phyloP scores from a whole-genome alignment of 2,888 invertebrate species.

The Hydroisotoma schaefferi region DNA sequence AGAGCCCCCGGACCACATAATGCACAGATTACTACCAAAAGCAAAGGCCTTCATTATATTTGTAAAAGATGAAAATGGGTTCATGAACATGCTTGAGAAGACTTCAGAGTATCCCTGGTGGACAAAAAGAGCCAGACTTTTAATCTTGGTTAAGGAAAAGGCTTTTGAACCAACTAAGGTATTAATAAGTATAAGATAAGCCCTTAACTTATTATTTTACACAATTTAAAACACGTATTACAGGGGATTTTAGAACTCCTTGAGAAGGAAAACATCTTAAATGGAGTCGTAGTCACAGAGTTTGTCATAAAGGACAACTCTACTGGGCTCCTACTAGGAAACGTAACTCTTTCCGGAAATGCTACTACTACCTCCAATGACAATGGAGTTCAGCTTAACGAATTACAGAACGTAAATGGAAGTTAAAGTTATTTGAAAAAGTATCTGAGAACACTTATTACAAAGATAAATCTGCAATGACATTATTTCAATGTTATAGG shows the following conservation, averaged over 20 bases:
- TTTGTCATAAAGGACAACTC: slow-evolving; percentile 22
- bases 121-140: slow-evolving; percentile 31
- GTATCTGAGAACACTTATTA: no score
- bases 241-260: slow-evolving; percentile 39
- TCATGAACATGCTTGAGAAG: slow-evolving; percentile 33
- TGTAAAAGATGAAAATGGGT: slow-evolving; percentile 40
- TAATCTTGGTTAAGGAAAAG: slow-evolving; percentile 41
- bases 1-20: slow-evolving; percentile 40
- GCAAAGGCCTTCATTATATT: slow-evolving; percentile 43
- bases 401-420: no score
- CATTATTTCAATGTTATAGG: neutral
- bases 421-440: no score
- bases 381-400: no score
- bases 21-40: slow-evolving; percentile 42
- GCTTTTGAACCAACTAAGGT: slow-evolving; percentile 40
- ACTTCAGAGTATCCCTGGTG: slow-evolving; percentile 31
- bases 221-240: no score
- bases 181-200: no score
- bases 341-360: neutral
- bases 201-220: no score
- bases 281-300: slow-evolving; percentile 44
- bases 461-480: no score
- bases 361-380: no score
- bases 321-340: neutral
- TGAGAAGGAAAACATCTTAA: slow-evolving; percentile 41